Conservation (phyloP, 2,113 vertebrate genomes). For the Chaetorhynchus papuensis region DNA sequence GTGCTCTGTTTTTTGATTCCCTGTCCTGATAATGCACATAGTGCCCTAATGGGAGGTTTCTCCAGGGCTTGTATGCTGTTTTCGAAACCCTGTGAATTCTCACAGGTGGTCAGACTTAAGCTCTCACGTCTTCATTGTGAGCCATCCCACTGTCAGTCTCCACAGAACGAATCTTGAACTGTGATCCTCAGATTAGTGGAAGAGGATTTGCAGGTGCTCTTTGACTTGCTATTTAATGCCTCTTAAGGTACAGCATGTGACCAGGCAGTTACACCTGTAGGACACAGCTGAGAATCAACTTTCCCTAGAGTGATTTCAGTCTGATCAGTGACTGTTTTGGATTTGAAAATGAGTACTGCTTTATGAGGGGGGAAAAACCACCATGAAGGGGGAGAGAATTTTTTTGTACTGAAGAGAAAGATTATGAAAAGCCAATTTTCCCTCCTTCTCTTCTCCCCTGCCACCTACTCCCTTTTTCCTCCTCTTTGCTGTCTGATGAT, state of each 20-base stretch:
- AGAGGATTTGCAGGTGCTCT: background rate
- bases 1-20: background rate
- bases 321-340: background rate
- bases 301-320: background rate
- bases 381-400: background rate
- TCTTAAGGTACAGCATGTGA: rapidly evolving
- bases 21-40: background rate
- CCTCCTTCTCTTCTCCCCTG: rapidly evolving
- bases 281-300: background rate
- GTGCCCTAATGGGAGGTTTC: background rate
- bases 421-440: background rate
- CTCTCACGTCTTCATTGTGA: background rate
- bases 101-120: background rate
- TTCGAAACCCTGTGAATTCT: background rate
- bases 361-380: background rate
- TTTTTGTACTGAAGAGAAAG: background rate
- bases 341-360: background rate
- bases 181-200: background rate
- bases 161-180: background rate
- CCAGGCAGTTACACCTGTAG: background rate
- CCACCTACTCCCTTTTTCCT: background rate
- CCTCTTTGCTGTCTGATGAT: background rate
- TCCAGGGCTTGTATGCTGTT: background rate
- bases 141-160: background rate
- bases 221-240: background rate